Conservation (phyloP, 2,113 vertebrate species). For the Chrysemys picta region DNA sequence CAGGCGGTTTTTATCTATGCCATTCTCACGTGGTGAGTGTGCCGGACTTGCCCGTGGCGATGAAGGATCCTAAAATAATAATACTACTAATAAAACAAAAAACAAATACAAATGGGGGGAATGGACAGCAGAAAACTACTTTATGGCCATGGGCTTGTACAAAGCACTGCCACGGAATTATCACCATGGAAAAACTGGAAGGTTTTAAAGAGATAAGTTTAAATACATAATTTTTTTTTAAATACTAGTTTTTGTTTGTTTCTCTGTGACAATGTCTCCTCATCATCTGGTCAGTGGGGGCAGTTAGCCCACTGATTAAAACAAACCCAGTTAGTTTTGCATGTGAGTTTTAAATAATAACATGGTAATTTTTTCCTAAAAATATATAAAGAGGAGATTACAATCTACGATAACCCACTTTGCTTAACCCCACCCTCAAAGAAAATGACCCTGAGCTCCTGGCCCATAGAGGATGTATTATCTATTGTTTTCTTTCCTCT, state of each 20-base stretch:
- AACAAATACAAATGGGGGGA: neutral
- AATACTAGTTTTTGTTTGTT: neutral
- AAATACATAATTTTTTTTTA: neutral
- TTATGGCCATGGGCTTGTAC: neutral
- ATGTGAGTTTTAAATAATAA: neutral
- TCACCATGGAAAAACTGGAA: neutral
- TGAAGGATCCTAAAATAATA: slow-evolving; percentile 81
- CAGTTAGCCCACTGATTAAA: neutral
- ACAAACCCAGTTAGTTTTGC: neutral
- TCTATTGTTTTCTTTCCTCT: neutral
- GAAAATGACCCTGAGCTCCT: neutral
- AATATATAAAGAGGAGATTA: neutral
- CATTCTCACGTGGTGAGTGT: slow-evolving; percentile 87
- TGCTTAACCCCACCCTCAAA: neutral
- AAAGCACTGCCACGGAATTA: neutral
- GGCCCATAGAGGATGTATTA: neutral
- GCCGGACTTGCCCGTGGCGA: slow-evolving; percentile 86
- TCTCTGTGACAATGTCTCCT: neutral
- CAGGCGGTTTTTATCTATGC: slow-evolving; percentile 85
- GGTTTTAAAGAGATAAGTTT: neutral
- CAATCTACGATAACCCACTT: neutral
- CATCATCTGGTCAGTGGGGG: neutral
- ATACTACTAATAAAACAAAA: neutral
- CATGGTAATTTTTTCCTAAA: neutral
- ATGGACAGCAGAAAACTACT: neutral